phyloP scores from a whole-genome alignment of 1,140 invertebrate species.

The Solen grandis region DNA sequence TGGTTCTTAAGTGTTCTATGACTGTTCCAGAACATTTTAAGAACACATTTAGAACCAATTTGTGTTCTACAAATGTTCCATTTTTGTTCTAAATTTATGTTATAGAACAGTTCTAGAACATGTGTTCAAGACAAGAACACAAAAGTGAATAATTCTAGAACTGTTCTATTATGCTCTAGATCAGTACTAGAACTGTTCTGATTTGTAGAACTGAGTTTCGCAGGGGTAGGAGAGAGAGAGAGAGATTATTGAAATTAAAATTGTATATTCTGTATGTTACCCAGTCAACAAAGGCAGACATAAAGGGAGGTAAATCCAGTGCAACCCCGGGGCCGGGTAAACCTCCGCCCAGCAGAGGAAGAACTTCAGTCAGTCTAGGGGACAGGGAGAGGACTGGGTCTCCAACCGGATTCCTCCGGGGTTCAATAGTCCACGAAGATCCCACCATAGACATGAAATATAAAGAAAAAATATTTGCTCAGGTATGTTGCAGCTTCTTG shows the following conservation, averaged over 20 bases:
- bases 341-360: constrained; percentile 26
- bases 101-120: too few species aligned
- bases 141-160: too few species aligned
- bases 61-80: too few species aligned
- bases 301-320: constrained; percentile 40
- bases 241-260: not conserved
- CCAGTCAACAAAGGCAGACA: constrained; percentile 47
- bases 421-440: constrained; percentile 38
- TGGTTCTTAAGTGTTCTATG: too few species aligned
- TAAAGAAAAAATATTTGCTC: constrained; percentile 62
- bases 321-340: constrained; percentile 21
- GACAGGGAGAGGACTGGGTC: constrained; percentile 36
- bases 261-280: not conserved
- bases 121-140: too few species aligned
- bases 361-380: constrained; percentile 18
- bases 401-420: constrained; percentile 9
- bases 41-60: too few species aligned
- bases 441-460: constrained; percentile 60
- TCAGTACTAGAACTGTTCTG: too few species aligned
- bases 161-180: too few species aligned
- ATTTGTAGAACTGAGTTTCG: too few species aligned
- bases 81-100: too few species aligned
- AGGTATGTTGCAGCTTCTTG: constrained; percentile 38
- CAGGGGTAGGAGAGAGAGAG: too few species aligned
- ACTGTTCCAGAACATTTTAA: too few species aligned